phyloP scores from a whole-genome alignment of 2,797 vertebrate genomes.

The Cynodonichthys magdalenae region DNA sequence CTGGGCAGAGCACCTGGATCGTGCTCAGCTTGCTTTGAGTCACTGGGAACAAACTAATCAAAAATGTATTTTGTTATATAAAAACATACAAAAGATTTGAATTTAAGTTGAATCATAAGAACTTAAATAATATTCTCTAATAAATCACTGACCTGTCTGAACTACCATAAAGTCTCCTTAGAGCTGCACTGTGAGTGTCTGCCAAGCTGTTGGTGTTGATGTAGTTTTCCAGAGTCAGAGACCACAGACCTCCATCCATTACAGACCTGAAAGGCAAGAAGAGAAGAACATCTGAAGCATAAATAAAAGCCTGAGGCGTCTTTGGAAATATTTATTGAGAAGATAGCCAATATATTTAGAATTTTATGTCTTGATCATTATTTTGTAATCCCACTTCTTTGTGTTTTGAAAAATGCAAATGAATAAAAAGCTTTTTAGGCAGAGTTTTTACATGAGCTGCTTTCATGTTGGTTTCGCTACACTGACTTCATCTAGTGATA shows the following conservation, averaged over 20 bases:
- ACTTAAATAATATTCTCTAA: constrained; percentile 8
- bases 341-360: too few relatives aligned
- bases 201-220: constrained; percentile 69
- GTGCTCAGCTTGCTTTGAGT: constrained; percentile 89
- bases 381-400: too few relatives aligned
- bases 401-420: too few relatives aligned
- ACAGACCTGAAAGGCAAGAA: constrained; percentile 81
- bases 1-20: constrained; percentile 88
- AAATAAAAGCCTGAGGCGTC: neutral
- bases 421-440: too few relatives aligned
- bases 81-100: neutral
- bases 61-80: constrained; percentile 27
- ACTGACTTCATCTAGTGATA: neutral
- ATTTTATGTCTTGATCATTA: too few relatives aligned
- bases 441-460: neutral
- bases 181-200: constrained; percentile 50
- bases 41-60: constrained; percentile 88
- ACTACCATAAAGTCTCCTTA: constrained; percentile 81
- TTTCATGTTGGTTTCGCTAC: neutral
- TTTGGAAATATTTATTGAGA: too few relatives aligned
- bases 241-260: constrained; percentile 89
- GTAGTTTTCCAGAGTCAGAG: constrained; percentile 87
- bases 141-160: constrained; percentile 83
- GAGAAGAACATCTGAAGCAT: constrained; percentile 13
- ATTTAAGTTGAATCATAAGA: constrained; percentile 1